Evolutionary conservation across 2,113 vertebrate species (phyloP).

Genomic region (Dissostichus mawsoni): DNA sequence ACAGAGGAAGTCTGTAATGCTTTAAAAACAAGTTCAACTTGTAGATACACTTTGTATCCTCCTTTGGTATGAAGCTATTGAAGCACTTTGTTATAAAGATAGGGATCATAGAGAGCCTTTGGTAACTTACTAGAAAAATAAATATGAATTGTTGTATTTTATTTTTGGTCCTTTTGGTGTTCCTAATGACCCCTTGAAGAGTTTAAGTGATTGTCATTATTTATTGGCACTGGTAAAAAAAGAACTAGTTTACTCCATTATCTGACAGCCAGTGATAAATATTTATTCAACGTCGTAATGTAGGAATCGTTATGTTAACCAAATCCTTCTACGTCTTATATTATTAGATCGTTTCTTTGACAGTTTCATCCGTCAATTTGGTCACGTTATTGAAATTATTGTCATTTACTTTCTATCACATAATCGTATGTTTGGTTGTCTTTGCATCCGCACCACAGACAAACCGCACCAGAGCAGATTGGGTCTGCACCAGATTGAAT

Average conservation of each 20-base stretch:
- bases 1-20: conserved; percentile 24
- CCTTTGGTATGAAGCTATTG: conserved; percentile 1
- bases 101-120: neutral
- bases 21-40: conserved; percentile 9
- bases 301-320: neutral
- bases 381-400: neutral
- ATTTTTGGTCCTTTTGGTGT: neutral
- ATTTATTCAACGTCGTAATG: neutral
- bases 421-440: neutral
- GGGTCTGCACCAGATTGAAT: neutral
- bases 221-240: neutral
- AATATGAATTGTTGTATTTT: neutral
- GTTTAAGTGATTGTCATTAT: neutral
- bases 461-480: neutral
- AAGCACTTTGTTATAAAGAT: conserved; percentile 3
- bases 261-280: neutral
- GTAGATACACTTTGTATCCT: neutral
- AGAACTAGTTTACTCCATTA: neutral
- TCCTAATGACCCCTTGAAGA: neutral
- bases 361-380: neutral
- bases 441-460: neutral
- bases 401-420: neutral
- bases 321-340: neutral
- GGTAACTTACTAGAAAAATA: neutral
- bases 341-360: neutral